Base-by-base conservation (phyloP, 2,888 invertebrate species). In the Hyposoter dolosus region DNA sequence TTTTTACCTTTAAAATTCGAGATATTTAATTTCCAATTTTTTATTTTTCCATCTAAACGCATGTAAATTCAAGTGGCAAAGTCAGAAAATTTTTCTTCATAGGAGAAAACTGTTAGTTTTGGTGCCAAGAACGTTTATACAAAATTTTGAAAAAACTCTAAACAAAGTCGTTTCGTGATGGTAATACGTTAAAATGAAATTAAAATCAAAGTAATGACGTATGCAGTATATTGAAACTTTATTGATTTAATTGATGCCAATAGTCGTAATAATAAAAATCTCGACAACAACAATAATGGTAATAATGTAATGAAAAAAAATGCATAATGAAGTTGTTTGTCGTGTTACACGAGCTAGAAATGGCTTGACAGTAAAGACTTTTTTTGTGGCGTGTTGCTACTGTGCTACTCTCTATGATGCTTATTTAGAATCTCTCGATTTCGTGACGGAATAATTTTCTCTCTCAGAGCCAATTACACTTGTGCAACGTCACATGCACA, bases 371-470 rank as follows among this genome's bases (percentile, higher is more conserved):
- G 69, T 35, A 28, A 47, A 47, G 9, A 40, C 47, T 45, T 69
- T 45, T 69, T 63, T 45, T 72, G 3, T 45, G n/a, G n/a, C n/a
- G 32, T 23, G 40, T 74, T 1, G n/a, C 75, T 40, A 45, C 56
- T 66, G 71, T 45, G 15, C 60, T 65, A 60, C 76, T 76, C 76
- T 83, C 79, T 63, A 56, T 17, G 15, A 65, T 28, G 79, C 53
- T 45, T 53, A 50, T 60, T 53, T 28, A 56, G 50, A 68, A 71
- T 40, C 66, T 53, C 78, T 78, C 75, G 81, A 82, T 78, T 85
- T 87, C 85, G 85, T 85, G 86, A 88, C 83, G 74, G 84, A 86
- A 84, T 85, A 28, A 85, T 85, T 83, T 84, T 82, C 79, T 82
- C 84, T 79, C 80, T 43, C 74, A 81, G 83, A 69, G 78, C 80